These are phyloP conservation scores for Drosophila watanabei DNA, from an alignment of 1,140 invertebrate genomes.

Conservation along the genomic window DNA sequence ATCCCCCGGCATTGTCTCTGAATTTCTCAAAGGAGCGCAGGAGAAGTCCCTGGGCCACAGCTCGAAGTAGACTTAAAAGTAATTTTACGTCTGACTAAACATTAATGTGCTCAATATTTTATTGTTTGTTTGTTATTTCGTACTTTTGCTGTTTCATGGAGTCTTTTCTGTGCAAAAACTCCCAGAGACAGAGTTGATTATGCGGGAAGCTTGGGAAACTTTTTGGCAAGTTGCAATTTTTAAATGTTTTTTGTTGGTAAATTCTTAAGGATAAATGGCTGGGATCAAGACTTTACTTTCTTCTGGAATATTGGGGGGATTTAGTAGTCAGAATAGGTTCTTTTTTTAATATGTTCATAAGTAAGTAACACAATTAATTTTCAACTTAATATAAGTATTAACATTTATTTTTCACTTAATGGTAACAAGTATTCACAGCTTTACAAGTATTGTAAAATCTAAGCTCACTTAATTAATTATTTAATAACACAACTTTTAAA, in stretches of 20 bases:
- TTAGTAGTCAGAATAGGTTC: not conserved
- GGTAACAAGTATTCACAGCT: not conserved
- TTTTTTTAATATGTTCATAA: not conserved
- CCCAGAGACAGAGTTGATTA: slow-evolving; percentile 63
- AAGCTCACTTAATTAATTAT: not conserved
- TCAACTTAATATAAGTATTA: no score
- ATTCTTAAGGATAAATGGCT: slow-evolving; percentile 35
- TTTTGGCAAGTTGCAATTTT: slow-evolving; percentile 46
- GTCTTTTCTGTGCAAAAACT: slow-evolving; percentile 25
- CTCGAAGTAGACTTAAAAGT: slow-evolving; percentile 83
- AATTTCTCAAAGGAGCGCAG: slow-evolving; percentile 17
- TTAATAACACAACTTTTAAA: not conserved
- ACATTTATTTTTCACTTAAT: not conserved
- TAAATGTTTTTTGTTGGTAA: slow-evolving; percentile 33
- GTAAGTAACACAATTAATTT: not conserved
- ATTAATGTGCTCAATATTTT: slow-evolving; percentile 86
- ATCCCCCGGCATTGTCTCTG: slow-evolving; percentile 41
- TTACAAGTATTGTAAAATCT: not conserved
- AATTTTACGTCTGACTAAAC: slow-evolving; percentile 86
- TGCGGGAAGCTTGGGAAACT: slow-evolving; percentile 61
- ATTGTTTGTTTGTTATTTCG: slow-evolving; percentile 82
- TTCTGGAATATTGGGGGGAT: not conserved
- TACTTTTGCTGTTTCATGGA: slow-evolving; percentile 65
- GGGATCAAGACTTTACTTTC: slow-evolving; percentile 23
- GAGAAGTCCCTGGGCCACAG: slow-evolving; percentile 15